Conservation (phyloP, 2,888 invertebrate species). For the Carpatolechia fugitivella region DNA sequence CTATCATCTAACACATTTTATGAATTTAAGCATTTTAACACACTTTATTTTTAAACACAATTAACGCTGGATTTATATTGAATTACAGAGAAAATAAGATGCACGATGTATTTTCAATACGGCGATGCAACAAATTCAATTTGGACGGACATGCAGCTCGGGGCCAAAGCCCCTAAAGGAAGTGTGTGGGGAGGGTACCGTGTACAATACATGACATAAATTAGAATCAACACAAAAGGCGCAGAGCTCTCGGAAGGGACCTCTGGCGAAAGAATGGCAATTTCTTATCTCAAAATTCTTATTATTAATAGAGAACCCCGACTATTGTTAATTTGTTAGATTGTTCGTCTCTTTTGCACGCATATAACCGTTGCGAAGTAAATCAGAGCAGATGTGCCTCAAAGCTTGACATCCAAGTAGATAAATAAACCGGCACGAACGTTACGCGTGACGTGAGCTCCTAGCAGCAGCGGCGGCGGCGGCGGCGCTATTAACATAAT, state of each 20-base stretch:
- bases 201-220: slow-evolving; percentile 76
- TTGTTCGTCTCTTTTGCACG: slow-evolving; percentile 52
- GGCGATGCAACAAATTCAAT: slow-evolving; percentile 70
- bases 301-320: slow-evolving; percentile 66
- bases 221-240: slow-evolving; percentile 76
- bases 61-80: slow-evolving; percentile 23
- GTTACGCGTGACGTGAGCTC: slow-evolving; percentile 38
- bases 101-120: slow-evolving; percentile 60
- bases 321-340: slow-evolving; percentile 66
- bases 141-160: slow-evolving; percentile 51
- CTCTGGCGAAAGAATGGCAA: slow-evolving; percentile 73
- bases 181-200: slow-evolving; percentile 71
- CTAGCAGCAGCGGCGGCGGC: slow-evolving; percentile 26
- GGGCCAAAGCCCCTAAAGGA: slow-evolving; percentile 65
- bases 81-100: slow-evolving; percentile 35
- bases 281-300: slow-evolving; percentile 70
- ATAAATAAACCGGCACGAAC: slow-evolving; percentile 45
- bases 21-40: background rate
- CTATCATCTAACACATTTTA: background rate
- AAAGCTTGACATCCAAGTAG: slow-evolving; percentile 43
- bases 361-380: slow-evolving; percentile 41
- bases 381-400: slow-evolving; percentile 72
- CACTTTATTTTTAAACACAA: background rate
- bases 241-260: slow-evolving; percentile 72
- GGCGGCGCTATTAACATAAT: slow-evolving; percentile 47